Evolutionary conservation across 2,888 invertebrate genomes (phyloP).

Genomic region (Platypus cylindrus): DNA sequence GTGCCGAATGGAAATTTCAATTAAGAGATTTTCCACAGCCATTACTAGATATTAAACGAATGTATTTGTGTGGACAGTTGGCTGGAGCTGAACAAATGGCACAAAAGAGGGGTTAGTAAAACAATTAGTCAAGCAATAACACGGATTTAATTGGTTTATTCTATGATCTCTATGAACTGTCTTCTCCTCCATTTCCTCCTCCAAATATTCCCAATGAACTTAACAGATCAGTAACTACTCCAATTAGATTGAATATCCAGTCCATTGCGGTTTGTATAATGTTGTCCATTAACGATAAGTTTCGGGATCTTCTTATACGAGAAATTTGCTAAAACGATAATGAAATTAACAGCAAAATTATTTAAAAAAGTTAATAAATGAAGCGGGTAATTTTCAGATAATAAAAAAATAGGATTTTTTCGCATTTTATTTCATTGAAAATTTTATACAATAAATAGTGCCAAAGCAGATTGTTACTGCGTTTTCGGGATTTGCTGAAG

Average conservation of each 20-base stretch:
- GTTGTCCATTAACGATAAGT: constrained; percentile 23
- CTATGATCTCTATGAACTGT: constrained; percentile 7
- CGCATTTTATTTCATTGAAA: too few relatives aligned
- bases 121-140: background rate
- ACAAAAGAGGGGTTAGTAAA: constrained; percentile 37
- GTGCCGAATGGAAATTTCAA: constrained; percentile 76
- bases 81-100: constrained; percentile 82
- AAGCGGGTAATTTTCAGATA: too few relatives aligned
- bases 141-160: background rate
- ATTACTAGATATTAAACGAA: constrained; percentile 67
- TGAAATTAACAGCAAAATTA: too few relatives aligned
- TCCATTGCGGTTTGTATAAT: constrained; percentile 22
- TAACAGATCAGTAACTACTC: constrained; percentile 16
- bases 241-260: constrained; percentile 24
- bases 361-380: too few relatives aligned
- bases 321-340: too few relatives aligned
- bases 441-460: too few relatives aligned
- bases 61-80: constrained; percentile 80
- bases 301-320: constrained; percentile 19
- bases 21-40: constrained; percentile 94
- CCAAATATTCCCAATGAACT: constrained; percentile 8
- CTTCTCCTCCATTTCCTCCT: background rate
- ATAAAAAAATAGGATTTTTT: too few relatives aligned
- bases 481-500: constrained; percentile 13
- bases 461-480: background rate